phyloP scores from a whole-genome alignment of 2,888 invertebrate species.

The Tromatobia lineatoria region DNA sequence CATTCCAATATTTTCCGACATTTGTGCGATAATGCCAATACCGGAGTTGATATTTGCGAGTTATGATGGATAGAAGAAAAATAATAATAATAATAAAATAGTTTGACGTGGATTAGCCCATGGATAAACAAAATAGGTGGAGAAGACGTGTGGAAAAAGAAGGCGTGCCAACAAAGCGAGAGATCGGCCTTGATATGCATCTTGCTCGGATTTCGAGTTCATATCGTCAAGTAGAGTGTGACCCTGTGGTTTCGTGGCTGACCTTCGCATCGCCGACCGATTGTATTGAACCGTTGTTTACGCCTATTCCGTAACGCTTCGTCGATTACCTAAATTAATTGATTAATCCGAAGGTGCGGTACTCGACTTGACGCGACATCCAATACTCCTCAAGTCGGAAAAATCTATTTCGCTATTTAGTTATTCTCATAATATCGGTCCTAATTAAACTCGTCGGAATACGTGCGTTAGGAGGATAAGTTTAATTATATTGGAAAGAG shows the following conservation, averaged over 20 bases:
- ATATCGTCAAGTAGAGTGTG: constrained; percentile 83
- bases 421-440: background rate
- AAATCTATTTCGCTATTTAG: background rate
- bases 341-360: background rate
- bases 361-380: background rate
- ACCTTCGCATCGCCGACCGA: constrained; percentile 59
- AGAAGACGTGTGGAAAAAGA: constrained; percentile 4
- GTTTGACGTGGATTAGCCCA: background rate
- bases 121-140: background rate
- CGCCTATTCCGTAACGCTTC: constrained; percentile 45
- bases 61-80: too few species aligned
- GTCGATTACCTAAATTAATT: constrained; percentile 44
- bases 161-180: constrained; percentile 64
- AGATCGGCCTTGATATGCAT: constrained; percentile 84
- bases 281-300: constrained; percentile 63
- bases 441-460: background rate
- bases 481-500: too few species aligned
- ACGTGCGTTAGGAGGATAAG: too few species aligned
- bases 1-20: too few species aligned
- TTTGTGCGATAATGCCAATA: too few species aligned
- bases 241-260: constrained; percentile 71
- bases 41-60: too few species aligned
- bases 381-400: background rate
- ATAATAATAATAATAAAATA: background rate
- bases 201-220: constrained; percentile 81